Conservation (phyloP, 1,140 invertebrate species). For the Steinernema feltiae region DNA sequence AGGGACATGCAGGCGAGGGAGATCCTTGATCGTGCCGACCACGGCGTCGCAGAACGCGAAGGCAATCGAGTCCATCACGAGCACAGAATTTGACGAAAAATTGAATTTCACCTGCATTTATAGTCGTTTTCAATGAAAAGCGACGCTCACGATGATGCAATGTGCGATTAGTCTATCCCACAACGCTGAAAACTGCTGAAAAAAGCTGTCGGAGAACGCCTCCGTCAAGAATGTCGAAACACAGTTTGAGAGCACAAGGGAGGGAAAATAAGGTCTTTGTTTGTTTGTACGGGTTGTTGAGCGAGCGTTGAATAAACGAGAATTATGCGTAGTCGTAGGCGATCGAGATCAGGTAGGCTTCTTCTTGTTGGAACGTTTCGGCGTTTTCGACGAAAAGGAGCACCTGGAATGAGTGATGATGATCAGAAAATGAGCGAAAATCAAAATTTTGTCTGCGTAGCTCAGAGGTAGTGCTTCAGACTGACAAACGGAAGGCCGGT, state of each 20-base stretch:
- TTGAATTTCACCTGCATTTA: too few species aligned
- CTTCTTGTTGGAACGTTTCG: background rate
- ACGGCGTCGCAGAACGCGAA: too few species aligned
- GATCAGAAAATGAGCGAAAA: background rate
- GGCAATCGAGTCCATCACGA: too few species aligned
- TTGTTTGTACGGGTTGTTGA: background rate
- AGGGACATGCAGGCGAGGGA: too few species aligned
- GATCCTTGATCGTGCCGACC: too few species aligned
- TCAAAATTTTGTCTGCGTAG: background rate
- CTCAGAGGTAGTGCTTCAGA: background rate
- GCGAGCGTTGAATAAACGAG: background rate
- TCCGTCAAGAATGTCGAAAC: background rate
- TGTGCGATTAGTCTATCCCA: too few species aligned
- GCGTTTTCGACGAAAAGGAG: conserved; percentile 7
- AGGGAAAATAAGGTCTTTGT: background rate
- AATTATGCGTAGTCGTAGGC: background rate
- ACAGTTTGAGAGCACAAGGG: background rate
- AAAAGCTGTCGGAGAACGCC: too few species aligned
- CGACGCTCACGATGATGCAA: too few species aligned
- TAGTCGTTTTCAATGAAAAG: too few species aligned
- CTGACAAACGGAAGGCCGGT: too few species aligned
- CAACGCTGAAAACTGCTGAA: too few species aligned
- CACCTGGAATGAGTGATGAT: background rate
- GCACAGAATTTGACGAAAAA: too few species aligned
- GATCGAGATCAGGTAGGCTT: background rate